Base-by-base conservation (phyloP, 1,140 invertebrate genomes). In the Penaeus indicus region DNA sequence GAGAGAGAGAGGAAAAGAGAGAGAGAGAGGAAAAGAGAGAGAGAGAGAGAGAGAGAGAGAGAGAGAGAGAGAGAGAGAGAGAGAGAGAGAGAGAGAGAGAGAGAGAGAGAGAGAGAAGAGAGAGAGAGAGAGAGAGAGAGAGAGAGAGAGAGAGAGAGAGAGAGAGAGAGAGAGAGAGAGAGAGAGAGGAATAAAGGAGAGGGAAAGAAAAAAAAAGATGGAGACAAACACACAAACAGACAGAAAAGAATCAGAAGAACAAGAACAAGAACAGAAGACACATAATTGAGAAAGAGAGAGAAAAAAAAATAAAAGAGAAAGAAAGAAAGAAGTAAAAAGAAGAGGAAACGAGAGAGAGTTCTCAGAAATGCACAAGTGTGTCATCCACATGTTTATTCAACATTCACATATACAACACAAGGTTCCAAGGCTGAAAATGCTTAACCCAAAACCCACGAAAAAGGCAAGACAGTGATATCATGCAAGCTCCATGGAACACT, bases 201-300 rank as follows among this genome's bases (percentile, higher is more conserved):
- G n/a, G n/a, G 63, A 64, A 64, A 67, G 25, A 67, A 22, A 67
- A 7, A 25, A 2, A 22, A 7, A 67, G 25, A 2, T 22, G 25
- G 21, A 67, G 25, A 25, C 21, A 7, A 67, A 67, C 21, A 22
- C 16, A 67, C 1, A 67, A 7, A 25, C 21, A 25, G 7, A 67
- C 2, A 25, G 64, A 25, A 3, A 3, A 21, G 25, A 67, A 67
- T 3, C 21, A 67, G 64, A 67, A 67, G 3, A 67, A 67, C 1
- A 67, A 67, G 64, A 67, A n/a, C 63, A 64, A 64, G 63, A 64
- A 64, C 63, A 64, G 16, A 67, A 67, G 25, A 25, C 64, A 67
- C 25, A 67, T 2, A 25, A 67, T 1, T 38, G 19, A 21, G 18
- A 32, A 0, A 18, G 19, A 69, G 8, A 13, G 11, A 69, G 13